Evolutionary conservation across 2,797 vertebrate species (phyloP).

Genomic region (Brachymystax lenok): DNA sequence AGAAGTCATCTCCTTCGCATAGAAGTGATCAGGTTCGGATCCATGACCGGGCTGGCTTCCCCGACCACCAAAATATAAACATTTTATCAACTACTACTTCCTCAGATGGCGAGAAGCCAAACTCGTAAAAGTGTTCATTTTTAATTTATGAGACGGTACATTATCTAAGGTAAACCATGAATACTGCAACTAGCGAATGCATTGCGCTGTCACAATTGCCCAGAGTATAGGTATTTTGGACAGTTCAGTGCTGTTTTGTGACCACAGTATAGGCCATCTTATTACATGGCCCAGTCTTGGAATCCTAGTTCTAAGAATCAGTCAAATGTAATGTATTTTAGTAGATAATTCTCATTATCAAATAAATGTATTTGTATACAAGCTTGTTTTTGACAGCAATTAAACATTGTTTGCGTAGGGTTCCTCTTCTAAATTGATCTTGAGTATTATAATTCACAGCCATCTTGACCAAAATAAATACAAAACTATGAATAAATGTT

Average conservation of each 20-base stretch:
- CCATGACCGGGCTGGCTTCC: too few species aligned
- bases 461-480: slow-evolving; percentile 14
- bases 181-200: neutral
- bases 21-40: too few species aligned
- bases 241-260: neutral
- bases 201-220: neutral
- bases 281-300: neutral
- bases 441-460: neutral
- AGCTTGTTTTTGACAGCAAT: slow-evolving; percentile 13
- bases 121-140: neutral
- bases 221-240: neutral
- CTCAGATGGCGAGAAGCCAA: too few species aligned
- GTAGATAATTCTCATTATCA: slow-evolving; percentile 1
- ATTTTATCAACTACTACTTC: too few species aligned
- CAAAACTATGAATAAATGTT: neutral
- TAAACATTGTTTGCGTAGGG: neutral
- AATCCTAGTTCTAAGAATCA: neutral
- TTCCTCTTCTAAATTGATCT: neutral
- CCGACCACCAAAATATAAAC: too few species aligned
- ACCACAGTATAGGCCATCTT: neutral
- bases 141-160: neutral
- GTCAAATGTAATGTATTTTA: neutral
- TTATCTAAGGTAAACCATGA: neutral
- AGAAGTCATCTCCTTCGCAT: too few species aligned
- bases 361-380: slow-evolving; percentile 23